Conservation (phyloP, 2,888 invertebrate species). For the Phorcus lineatus region DNA sequence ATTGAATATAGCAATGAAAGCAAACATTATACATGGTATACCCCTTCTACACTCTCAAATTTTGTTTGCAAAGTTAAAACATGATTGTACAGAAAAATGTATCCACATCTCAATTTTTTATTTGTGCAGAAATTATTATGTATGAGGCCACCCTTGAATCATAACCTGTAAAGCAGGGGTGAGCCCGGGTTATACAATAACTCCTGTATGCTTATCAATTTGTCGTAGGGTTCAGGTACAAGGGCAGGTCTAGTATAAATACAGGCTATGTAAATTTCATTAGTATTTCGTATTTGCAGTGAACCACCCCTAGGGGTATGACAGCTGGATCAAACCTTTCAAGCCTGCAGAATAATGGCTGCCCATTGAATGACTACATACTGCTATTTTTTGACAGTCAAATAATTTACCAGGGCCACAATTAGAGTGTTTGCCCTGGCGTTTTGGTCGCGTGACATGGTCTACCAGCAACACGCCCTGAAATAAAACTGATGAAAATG, state of each 20-base stretch:
- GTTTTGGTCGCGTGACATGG: neutral
- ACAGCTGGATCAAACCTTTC: neutral
- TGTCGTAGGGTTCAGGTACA: neutral
- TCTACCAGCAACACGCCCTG: neutral
- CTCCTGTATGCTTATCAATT: neutral
- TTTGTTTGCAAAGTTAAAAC: no score
- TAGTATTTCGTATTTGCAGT: neutral
- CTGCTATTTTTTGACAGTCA: conserved; percentile 3
- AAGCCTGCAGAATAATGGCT: neutral
- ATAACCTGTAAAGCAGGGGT: no score
- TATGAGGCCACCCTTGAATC: no score
- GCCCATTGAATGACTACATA: neutral
- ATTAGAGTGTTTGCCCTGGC: neutral
- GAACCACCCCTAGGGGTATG: neutral
- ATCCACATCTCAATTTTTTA: no score
- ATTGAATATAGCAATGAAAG: no score
- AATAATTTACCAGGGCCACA: neutral
- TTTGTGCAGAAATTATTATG: no score
- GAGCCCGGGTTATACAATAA: neutral
- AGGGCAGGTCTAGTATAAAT: neutral
- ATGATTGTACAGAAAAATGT: no score
- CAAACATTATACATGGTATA: no score
- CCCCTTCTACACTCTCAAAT: no score
- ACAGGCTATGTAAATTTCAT: neutral
- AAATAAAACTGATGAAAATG: neutral